Evolutionary conservation across 92 coral and sea anemone genomes (phyloP).

Genomic region (Parazoanthus darwini): DNA sequence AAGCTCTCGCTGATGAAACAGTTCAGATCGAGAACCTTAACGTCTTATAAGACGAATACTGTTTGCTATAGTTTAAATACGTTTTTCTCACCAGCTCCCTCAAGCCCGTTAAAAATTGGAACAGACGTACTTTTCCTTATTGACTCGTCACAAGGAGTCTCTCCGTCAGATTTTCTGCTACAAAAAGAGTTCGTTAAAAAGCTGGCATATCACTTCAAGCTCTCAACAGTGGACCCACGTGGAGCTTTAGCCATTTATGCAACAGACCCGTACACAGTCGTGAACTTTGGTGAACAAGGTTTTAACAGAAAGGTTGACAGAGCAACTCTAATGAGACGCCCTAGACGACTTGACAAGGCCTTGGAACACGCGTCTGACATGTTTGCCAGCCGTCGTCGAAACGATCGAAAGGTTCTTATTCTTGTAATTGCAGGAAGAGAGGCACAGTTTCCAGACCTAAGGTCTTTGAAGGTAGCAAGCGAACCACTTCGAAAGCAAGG

Average conservation of each 20-base stretch:
- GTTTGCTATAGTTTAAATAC: neutral
- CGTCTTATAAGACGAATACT: neutral
- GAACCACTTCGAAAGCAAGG: slow-evolving; percentile 65
- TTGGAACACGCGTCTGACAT: slow-evolving; percentile 54
- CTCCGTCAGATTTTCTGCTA: slow-evolving; percentile 43
- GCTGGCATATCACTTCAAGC: slow-evolving; percentile 53
- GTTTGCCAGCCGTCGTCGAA: slow-evolving; percentile 46
- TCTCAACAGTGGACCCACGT: slow-evolving; percentile 62
- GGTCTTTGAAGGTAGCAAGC: slow-evolving; percentile 62
- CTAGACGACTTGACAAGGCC: slow-evolving; percentile 69
- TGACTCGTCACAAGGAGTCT: slow-evolving; percentile 68
- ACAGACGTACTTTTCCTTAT: slow-evolving; percentile 69
- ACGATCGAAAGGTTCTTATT: slow-evolving; percentile 43
- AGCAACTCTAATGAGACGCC: slow-evolving; percentile 51
- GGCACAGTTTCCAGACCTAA: slow-evolving; percentile 38
- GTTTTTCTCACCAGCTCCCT: slow-evolving; percentile 16
- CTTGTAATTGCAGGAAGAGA: slow-evolving; percentile 69
- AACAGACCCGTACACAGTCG: slow-evolving; percentile 46
- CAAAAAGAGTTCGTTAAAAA: slow-evolving; percentile 72
- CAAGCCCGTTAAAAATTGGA: slow-evolving; percentile 30
- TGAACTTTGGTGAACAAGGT: slow-evolving; percentile 51
- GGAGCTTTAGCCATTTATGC: slow-evolving; percentile 68
- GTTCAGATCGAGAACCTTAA: neutral
- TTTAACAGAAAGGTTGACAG: slow-evolving; percentile 46
- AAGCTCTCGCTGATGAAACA: no score